Percentiles rank a stretch among this genome's conserved stretches.
Evolutionary conservation across 2,113 vertebrate species (phyloP).

Genomic region (Lampris megalopsis): DNA sequence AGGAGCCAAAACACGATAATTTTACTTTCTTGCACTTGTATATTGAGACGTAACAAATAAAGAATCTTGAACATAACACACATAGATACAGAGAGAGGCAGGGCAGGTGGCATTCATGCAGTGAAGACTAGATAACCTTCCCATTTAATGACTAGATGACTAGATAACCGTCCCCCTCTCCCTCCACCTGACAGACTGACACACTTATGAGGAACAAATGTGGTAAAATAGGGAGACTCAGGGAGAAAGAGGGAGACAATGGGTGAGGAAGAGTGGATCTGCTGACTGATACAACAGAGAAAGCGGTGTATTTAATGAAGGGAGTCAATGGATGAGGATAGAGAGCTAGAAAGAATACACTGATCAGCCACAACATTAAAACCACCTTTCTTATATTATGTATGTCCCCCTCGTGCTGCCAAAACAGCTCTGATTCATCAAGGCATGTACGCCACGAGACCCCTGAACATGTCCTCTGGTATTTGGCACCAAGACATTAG

Average conservation of each 20-base stretch:
- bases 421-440: no score
- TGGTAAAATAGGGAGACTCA: not conserved
- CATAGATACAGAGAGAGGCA: slow-evolving; percentile 33
- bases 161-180: slow-evolving; percentile 36
- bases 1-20: no score
- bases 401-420: no score
- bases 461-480: no score
- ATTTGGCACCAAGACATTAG: no score
- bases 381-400: no score
- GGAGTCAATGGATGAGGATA: slow-evolving; percentile 3
- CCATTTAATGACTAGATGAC: slow-evolving; percentile 1
- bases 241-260: not conserved
- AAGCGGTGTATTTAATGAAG: slow-evolving; percentile 14
- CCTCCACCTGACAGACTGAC: slow-evolving; percentile 40
- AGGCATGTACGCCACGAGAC: no score
- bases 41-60: no score
- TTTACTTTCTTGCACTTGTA: no score
- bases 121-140: slow-evolving; percentile 43
- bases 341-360: slow-evolving; percentile 12
- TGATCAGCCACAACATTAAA: no score
- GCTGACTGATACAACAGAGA: slow-evolving; percentile 17
- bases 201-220: slow-evolving; percentile 6
- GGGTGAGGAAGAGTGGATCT: slow-evolving; percentile 11
- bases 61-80: not conserved
- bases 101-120: slow-evolving; percentile 21